Evolutionary conservation across 2,113 vertebrate genomes (phyloP).

Genomic region (Zootoca vivipara): DNA sequence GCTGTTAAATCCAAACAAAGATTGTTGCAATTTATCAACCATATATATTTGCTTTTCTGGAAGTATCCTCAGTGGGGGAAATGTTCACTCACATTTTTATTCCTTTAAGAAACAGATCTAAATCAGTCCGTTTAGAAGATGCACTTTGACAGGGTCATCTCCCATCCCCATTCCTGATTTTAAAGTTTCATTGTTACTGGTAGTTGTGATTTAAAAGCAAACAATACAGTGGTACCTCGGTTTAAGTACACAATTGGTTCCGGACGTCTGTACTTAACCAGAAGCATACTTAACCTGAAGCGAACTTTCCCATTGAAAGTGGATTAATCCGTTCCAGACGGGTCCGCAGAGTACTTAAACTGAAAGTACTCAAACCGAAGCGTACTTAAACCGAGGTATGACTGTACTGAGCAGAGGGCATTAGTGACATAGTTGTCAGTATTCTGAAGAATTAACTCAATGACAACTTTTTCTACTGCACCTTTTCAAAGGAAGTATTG

Average conservation of each 20-base stretch:
- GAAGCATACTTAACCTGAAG: too few relatives aligned
- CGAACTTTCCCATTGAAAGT: too few relatives aligned
- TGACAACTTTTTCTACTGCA: not conserved
- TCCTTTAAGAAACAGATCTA: not conserved
- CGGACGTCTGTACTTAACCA: too few relatives aligned
- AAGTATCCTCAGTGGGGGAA: not conserved
- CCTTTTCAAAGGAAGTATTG: not conserved
- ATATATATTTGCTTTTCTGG: not conserved
- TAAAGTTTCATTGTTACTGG: not conserved
- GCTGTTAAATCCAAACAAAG: not conserved
- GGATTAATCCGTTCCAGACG: too few relatives aligned
- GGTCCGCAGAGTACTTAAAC: too few relatives aligned
- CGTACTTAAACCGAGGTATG: too few relatives aligned
- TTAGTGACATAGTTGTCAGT: not conserved
- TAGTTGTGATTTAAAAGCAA: conserved; percentile 4
- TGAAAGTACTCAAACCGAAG: too few relatives aligned
- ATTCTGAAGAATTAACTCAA: not conserved
- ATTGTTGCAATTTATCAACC: not conserved
- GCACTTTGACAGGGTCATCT: not conserved
- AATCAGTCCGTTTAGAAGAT: not conserved
- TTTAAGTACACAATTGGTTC: too few relatives aligned
- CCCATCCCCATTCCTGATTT: not conserved
- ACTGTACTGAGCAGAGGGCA: not conserved
- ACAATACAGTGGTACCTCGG: too few relatives aligned
- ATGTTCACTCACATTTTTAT: not conserved